Conservation (phyloP, 2,113 vertebrate genomes). For the Anolis carolinensis region DNA sequence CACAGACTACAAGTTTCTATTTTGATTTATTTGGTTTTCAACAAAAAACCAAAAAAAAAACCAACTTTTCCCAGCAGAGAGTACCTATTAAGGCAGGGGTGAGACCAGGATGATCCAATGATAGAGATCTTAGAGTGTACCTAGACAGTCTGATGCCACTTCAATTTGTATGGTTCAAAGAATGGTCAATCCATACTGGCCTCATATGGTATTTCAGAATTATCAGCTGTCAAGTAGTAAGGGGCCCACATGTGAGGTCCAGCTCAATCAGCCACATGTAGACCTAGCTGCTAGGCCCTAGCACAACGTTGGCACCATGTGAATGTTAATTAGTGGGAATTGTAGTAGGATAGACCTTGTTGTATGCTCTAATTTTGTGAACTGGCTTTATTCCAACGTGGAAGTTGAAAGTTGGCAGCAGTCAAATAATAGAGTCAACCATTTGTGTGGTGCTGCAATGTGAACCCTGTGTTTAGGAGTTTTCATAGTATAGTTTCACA, state of each 20-base stretch:
- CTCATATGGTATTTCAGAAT: not conserved
- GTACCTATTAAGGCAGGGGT: not conserved
- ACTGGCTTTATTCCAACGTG: not conserved
- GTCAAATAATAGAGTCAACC: conserved; percentile 17
- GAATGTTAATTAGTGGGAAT: conserved; percentile 1
- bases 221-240: not conserved
- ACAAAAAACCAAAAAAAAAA: not conserved
- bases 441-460: not conserved
- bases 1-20: not conserved
- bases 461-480: conserved; percentile 2
- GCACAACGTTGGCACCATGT: not conserved
- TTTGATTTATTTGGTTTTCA: not conserved
- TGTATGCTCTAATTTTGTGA: conserved; percentile 3
- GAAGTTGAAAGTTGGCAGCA: not conserved
- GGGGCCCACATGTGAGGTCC: not conserved
- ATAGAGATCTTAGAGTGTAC: not conserved
- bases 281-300: not conserved
- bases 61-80: not conserved
- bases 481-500: conserved; percentile 1
- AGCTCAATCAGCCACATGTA: not conserved
- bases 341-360: conserved; percentile 6
- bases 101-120: not conserved
- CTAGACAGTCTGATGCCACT: no score
- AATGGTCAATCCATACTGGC: not conserved
- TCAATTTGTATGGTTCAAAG: no score